Evolutionary conservation across 2,113 vertebrate genomes (phyloP).

Genomic region (Puntigrus tetrazona): DNA sequence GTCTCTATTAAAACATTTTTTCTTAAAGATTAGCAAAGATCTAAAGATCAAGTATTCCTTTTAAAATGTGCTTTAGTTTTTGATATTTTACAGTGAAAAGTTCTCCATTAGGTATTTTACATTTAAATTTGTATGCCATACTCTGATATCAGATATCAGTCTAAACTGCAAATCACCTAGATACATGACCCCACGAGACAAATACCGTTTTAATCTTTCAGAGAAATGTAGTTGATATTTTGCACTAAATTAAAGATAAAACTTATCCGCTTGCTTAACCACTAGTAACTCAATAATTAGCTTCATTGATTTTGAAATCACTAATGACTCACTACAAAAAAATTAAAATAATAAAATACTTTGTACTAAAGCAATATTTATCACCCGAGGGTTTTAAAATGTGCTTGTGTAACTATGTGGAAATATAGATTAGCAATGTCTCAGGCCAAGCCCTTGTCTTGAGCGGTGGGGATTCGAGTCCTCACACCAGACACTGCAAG

Average conservation of each 20-base stretch:
- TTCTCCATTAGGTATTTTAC: neutral
- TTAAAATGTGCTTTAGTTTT: neutral
- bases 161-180: neutral
- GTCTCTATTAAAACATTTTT: neutral
- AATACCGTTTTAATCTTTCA: neutral
- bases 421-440: neutral
- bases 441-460: neutral
- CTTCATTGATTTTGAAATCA: neutral
- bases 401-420: neutral
- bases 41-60: too few relatives aligned
- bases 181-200: neutral
- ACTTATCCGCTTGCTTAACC: neutral
- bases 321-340: neutral
- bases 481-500: constrained; percentile 4
- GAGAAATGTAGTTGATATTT: neutral
- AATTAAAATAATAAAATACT: too few relatives aligned
- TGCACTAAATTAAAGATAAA: neutral
- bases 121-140: neutral
- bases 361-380: neutral
- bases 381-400: neutral
- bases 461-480: neutral
- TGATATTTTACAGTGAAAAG: neutral
- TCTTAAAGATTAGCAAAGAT: too few relatives aligned
- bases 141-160: neutral
- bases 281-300: neutral